These are phyloP conservation scores for Paracyclopina nana DNA, from an alignment of 1,140 invertebrate genomes.

Conservation along the genomic window DNA sequence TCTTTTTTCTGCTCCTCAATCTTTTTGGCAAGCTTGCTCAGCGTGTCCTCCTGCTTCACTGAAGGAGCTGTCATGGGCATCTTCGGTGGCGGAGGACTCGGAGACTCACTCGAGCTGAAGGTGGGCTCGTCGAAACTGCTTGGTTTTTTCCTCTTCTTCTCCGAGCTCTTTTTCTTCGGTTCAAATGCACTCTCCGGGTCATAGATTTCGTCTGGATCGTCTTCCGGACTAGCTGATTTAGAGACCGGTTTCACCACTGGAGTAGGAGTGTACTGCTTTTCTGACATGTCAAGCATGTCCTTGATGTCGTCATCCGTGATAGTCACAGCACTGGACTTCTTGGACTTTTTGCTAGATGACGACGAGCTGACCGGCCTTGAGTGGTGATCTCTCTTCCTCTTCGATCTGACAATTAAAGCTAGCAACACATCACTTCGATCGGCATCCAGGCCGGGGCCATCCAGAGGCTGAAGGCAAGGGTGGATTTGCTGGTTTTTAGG, in stretches of 20 bases:
- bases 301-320: neutral
- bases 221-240: neutral
- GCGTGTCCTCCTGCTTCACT: neutral
- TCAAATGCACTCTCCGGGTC: too few relatives aligned
- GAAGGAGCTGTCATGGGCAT: neutral
- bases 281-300: too few relatives aligned
- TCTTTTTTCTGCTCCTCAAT: neutral
- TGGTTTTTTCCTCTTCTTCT: neutral
- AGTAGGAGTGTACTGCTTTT: too few relatives aligned
- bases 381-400: neutral
- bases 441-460: constrained; percentile 37
- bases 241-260: neutral
- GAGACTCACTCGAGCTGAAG: neutral
- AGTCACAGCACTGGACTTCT: neutral
- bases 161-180: too few relatives aligned
- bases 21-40: neutral
- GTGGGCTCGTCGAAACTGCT: neutral
- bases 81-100: neutral
- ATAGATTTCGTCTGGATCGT: neutral
- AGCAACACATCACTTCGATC: neutral
- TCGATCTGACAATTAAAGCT: constrained; percentile 1
- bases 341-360: neutral
- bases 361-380: neutral
- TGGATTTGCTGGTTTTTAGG: constrained; percentile 54
- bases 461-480: constrained; percentile 47